Base-by-base conservation (phyloP, 2,113 vertebrate species). In the Ameiurus melas region DNA sequence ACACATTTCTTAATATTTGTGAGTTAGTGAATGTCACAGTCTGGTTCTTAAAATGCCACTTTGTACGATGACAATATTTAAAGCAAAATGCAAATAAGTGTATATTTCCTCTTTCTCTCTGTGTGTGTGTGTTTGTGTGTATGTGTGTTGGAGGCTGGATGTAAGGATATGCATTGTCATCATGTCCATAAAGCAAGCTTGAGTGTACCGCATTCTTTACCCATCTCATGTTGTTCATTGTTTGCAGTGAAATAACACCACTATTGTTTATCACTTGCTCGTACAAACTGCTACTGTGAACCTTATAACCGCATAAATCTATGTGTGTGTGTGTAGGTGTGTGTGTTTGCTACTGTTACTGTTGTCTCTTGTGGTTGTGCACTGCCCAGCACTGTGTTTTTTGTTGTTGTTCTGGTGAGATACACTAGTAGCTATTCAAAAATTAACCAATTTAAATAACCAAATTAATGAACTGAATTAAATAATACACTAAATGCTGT, bases 221-320 rank as follows among this genome's bases (percentile, higher is more conserved):
- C 47, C 13, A 55, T 87, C 62, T 57, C 9, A 17, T 78, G 36
- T 81, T 87, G 86, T 87, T 30, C 78, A 87, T 87, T 87, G 86
- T 82, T 82, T 36, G 30, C 25, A 25, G 39, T 58, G 62, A 57
- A 70, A 58, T 71, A 71, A 6, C 51, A 43, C 78, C 33, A 27
- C 47, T 25, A 64, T 82, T 87, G 78, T 87, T 71, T 70, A 22
- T 30, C 36, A 14, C 62, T 70, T 0, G 30, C 51, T 68, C 5
- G 8, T 55, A 87, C 78, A 87, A 87, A 39, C 62, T 82, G 30
- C 86, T 82, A 16, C 55, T 82, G 86, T 87, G 86, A 64, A 58
- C 64, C 36, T 66, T 71, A n/a, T 79, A 62, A 66, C 77, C 77
- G 73, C 60, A 66, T 53, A 27, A 68, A 33, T 3, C 62, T 71